Conservation (phyloP, 2,888 invertebrate species). For the Synergus japonicus region DNA sequence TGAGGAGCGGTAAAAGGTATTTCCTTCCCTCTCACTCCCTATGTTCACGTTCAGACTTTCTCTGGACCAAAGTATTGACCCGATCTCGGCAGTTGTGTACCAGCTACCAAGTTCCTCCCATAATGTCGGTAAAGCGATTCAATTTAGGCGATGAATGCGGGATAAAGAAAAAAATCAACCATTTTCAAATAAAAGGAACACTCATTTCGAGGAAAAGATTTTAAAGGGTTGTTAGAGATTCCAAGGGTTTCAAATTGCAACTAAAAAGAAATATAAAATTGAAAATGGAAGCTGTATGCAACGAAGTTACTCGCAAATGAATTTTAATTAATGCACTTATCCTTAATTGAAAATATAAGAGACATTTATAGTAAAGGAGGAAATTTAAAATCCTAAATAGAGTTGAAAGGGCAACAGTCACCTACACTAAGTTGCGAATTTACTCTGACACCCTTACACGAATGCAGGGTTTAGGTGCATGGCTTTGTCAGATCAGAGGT, state of each 20-base stretch:
- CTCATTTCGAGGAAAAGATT: background rate
- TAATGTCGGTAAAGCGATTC: constrained; percentile 39
- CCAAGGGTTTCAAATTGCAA: background rate
- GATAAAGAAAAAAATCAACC: background rate
- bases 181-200: background rate
- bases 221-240: constrained; percentile 42
- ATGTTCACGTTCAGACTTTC: constrained; percentile 44
- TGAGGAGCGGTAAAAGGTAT: constrained; percentile 51
- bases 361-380: no score
- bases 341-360: constrained; percentile 6
- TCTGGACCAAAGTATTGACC: constrained; percentile 52
- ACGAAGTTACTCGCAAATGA: no score
- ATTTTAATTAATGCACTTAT: background rate
- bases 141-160: constrained; percentile 27
- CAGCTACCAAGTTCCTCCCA: constrained; percentile 34
- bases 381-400: constrained; percentile 17
- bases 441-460: background rate
- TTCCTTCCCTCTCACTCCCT: constrained; percentile 42
- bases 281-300: no score
- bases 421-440: constrained; percentile 24
- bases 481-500: constrained; percentile 71
- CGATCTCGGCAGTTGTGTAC: constrained; percentile 48
- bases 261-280: background rate
- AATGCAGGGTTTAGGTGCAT: constrained; percentile 35
- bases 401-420: background rate